Evolutionary conservation across 1,140 invertebrate species (phyloP).

Genomic region (Paramacrobiotus metropolitanus): DNA sequence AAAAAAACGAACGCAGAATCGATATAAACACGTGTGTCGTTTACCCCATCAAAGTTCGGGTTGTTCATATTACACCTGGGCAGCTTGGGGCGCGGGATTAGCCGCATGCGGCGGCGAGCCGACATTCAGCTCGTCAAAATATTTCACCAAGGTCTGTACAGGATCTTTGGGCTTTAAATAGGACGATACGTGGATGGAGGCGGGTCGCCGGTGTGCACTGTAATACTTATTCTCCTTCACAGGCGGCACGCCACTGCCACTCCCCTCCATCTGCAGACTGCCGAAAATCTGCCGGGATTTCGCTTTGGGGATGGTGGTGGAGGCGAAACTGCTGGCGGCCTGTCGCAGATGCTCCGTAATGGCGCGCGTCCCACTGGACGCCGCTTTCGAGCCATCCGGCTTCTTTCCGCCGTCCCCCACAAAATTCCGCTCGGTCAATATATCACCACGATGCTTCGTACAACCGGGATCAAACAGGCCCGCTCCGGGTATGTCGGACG

Average conservation of each 20-base stretch:
- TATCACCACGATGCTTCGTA: neutral
- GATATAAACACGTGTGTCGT: no score
- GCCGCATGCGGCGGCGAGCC: neutral
- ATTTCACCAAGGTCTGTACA: conserved; percentile 1
- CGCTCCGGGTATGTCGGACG: neutral
- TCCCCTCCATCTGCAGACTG: neutral
- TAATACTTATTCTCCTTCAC: neutral
- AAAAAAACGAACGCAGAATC: no score
- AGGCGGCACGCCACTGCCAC: neutral
- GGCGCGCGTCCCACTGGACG: neutral
- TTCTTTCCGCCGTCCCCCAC: neutral
- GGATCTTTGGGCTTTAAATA: conserved; percentile 1
- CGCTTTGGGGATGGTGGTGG: neutral
- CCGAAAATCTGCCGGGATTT: neutral
- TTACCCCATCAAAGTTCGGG: no score
- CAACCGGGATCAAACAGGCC: neutral
- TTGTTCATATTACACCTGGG: neutral
- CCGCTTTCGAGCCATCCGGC: neutral
- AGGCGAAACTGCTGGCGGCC: neutral
- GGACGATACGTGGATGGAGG: neutral
- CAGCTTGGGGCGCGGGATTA: neutral
- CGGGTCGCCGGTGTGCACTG: neutral
- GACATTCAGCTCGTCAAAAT: neutral
- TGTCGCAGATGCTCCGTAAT: neutral
- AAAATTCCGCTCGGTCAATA: neutral